Evolutionary conservation across 2,797 vertebrate species (phyloP).

Genomic region (Ispidina lecontei): DNA sequence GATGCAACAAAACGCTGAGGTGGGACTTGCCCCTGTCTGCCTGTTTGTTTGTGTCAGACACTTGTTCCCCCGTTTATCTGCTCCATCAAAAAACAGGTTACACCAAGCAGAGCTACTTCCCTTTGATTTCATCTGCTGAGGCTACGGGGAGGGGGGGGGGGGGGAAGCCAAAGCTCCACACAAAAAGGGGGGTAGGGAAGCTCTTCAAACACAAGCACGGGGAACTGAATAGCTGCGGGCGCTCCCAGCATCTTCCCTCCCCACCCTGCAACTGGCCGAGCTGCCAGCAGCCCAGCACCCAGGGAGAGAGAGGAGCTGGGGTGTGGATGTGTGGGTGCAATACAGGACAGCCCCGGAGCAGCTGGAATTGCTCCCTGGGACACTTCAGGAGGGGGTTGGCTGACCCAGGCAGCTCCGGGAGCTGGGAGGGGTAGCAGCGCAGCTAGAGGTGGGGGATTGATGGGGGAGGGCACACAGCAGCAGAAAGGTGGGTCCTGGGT

Average conservation of each 20-base stretch:
- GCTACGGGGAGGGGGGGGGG: conserved; percentile 48
- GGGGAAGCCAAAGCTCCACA: conserved; percentile 58
- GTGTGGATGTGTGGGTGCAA: neutral
- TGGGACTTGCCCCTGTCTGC: conserved; percentile 60
- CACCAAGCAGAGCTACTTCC: conserved; percentile 65
- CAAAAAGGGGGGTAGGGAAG: conserved; percentile 58
- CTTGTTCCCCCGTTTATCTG: conserved; percentile 62
- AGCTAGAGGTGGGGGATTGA: fast-evolving
- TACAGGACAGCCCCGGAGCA: neutral
- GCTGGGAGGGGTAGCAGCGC: neutral
- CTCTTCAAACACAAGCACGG: conserved; percentile 55
- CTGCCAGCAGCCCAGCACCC: neutral
- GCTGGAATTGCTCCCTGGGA: neutral
- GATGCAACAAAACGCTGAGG: conserved; percentile 59
- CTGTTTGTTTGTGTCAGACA: conserved; percentile 69
- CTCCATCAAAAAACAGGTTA: conserved; percentile 60
- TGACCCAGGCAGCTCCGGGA: neutral
- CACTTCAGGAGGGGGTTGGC: neutral
- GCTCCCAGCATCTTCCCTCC: conserved; percentile 37
- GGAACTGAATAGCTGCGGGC: conserved; percentile 63
- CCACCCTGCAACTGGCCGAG: conserved; percentile 17
- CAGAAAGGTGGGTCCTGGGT: neutral
- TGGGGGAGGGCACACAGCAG: fast-evolving
- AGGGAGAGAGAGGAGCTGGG: neutral
- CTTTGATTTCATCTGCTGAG: conserved; percentile 69